A percentile compares a stretch with the other conserved stretches of the same genome.
phyloP scores from a whole-genome alignment of 2,113 vertebrate species.

The Phrynocephalus versicolor region DNA sequence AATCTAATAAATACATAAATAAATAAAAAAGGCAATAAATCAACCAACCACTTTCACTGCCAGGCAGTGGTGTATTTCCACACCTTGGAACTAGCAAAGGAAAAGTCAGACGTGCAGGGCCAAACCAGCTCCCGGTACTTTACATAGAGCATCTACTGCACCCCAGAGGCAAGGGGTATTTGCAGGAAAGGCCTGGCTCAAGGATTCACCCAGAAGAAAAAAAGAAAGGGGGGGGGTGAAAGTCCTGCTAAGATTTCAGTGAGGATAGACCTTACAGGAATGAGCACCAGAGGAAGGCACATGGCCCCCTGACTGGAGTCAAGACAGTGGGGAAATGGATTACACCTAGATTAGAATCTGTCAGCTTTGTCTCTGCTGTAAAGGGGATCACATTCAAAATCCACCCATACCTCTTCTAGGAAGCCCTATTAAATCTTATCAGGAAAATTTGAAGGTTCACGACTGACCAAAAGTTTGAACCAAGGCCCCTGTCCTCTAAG shows the following conservation, averaged over 20 bases:
- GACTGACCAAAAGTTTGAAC: too few relatives aligned
- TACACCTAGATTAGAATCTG: too few relatives aligned
- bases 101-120: background rate
- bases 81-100: background rate
- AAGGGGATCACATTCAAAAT: too few relatives aligned
- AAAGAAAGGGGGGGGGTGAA: background rate
- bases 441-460: too few relatives aligned
- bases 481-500: too few relatives aligned
- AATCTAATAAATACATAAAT: too few relatives aligned
- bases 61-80: too few relatives aligned
- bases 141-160: background rate
- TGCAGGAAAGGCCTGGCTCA: background rate
- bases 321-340: background rate
- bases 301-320: background rate
- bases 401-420: too few relatives aligned
- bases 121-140: background rate
- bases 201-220: background rate
- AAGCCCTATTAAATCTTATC: too few relatives aligned
- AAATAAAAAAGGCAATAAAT: too few relatives aligned
- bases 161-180: background rate
- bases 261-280: background rate
- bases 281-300: background rate
- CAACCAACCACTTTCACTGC: background rate
- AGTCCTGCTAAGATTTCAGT: background rate
- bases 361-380: background rate